Conservation (phyloP, 2,888 invertebrate genomes). For the Cenopis cana region DNA sequence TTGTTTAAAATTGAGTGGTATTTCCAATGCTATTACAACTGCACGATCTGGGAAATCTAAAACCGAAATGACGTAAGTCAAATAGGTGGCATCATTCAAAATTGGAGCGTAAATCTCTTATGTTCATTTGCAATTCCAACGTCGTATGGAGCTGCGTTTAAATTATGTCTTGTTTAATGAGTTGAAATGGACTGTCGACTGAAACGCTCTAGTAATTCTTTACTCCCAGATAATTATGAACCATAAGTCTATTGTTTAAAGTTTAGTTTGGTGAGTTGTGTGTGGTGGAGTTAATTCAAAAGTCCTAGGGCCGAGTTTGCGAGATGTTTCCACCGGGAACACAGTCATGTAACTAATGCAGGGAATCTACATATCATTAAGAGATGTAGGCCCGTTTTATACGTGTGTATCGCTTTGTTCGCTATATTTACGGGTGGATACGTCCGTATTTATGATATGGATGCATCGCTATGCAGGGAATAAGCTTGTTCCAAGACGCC, state of each 20-base stretch:
- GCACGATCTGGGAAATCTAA: conserved; percentile 62
- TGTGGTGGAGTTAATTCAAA: conserved; percentile 47
- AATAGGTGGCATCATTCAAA: conserved; percentile 49
- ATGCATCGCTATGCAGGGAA: conserved; percentile 64
- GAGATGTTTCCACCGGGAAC: conserved; percentile 83
- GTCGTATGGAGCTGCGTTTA: conserved; percentile 62
- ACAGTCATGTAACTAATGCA: conserved; percentile 84
- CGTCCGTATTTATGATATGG: conserved; percentile 79
- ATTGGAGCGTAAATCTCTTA: conserved; percentile 55
- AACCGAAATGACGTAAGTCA: conserved; percentile 60
- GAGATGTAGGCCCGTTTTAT: conserved; percentile 81
- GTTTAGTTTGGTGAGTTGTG: conserved; percentile 53
- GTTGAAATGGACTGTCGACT: conserved; percentile 60
- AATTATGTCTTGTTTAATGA: conserved; percentile 85
- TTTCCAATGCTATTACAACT: conserved; percentile 55
- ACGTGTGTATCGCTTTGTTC: conserved; percentile 84
- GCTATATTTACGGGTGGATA: conserved; percentile 78
- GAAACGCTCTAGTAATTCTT: conserved; percentile 52
- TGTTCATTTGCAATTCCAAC: conserved; percentile 60
- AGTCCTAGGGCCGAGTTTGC: conserved; percentile 58
- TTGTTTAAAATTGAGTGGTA: conserved; percentile 45
- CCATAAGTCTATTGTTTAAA: conserved; percentile 33
- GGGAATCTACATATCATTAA: conserved; percentile 85
- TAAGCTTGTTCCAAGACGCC: conserved; percentile 74
- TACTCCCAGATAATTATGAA: conserved; percentile 39